These are phyloP conservation scores for Ptychoptera albimana DNA, from an alignment of 2,888 invertebrate genomes.

Conservation along the genomic window DNA sequence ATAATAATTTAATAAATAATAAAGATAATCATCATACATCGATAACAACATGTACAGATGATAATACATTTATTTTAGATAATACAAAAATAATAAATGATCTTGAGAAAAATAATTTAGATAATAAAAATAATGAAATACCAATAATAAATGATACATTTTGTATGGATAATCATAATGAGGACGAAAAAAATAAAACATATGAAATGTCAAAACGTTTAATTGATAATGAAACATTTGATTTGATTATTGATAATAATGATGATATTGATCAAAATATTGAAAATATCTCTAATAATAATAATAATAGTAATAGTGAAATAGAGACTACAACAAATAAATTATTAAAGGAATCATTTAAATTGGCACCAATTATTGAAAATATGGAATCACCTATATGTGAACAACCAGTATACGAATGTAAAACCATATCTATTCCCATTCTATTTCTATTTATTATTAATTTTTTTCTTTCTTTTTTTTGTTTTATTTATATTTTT, in stretches of 20 bases:
- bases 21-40: slow-evolving; percentile 23
- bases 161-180: slow-evolving; percentile 8
- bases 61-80: background rate
- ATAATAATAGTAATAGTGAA: background rate
- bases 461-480: too few relatives aligned
- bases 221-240: slow-evolving; percentile 24
- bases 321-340: too few relatives aligned
- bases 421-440: too few relatives aligned
- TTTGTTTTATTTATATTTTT: too few relatives aligned
- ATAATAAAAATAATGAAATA: slow-evolving; percentile 8
- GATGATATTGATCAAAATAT: background rate
- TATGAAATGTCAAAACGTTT: slow-evolving; percentile 16
- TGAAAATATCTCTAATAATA: too few relatives aligned
- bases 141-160: slow-evolving; percentile 10
- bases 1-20: slow-evolving; percentile 26
- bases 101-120: slow-evolving; percentile 4
- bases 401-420: too few relatives aligned
- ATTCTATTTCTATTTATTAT: too few relatives aligned
- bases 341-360: too few relatives aligned
- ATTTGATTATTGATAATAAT: slow-evolving; percentile 20
- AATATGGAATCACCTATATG: too few relatives aligned
- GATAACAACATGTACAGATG: background rate
- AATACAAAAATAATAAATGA: background rate
- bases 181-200: background rate
- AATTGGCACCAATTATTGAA: too few relatives aligned